Evolutionary conservation across 2,888 invertebrate genomes (phyloP).

Genomic region (Xestia ashworthii): DNA sequence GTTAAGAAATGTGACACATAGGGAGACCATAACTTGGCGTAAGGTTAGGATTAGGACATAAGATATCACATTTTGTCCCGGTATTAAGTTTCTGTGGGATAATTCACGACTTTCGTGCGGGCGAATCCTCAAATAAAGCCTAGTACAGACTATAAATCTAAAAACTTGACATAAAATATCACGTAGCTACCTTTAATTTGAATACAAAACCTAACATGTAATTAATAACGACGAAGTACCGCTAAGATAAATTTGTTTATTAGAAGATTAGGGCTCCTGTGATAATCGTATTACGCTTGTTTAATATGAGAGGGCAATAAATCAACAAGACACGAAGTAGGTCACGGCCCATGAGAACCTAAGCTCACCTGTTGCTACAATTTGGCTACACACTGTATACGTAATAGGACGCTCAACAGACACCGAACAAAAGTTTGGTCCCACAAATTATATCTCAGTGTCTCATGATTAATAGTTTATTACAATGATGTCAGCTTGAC

Average conservation of each 20-base stretch:
- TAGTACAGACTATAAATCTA: background rate
- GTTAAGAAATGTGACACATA: background rate
- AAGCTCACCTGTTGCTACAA: constrained; percentile 64
- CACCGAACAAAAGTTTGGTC: constrained; percentile 21
- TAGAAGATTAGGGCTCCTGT: constrained; percentile 59
- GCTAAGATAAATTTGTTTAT: constrained; percentile 50
- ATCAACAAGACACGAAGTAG: constrained; percentile 72
- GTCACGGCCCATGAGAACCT: constrained; percentile 69
- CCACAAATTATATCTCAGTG: constrained; percentile 14
- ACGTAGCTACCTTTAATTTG: constrained; percentile 15
- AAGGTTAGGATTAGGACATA: background rate
- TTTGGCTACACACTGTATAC: constrained; percentile 48
- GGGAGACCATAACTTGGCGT: background rate
- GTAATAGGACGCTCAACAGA: constrained; percentile 37
- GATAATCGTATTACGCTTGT: constrained; percentile 68
- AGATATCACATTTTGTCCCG: background rate
- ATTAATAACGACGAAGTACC: constrained; percentile 43
- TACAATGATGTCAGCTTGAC: background rate
- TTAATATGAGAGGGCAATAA: constrained; percentile 70
- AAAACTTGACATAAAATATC: constrained; percentile 30
- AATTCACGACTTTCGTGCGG: background rate
- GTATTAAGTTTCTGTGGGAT: too few relatives aligned
- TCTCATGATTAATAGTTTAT: constrained; percentile 28
- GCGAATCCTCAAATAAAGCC: background rate
- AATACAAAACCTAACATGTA: constrained; percentile 30